Conservation (phyloP, 2,888 invertebrate species). For the Phragmatobia fuliginosa region DNA sequence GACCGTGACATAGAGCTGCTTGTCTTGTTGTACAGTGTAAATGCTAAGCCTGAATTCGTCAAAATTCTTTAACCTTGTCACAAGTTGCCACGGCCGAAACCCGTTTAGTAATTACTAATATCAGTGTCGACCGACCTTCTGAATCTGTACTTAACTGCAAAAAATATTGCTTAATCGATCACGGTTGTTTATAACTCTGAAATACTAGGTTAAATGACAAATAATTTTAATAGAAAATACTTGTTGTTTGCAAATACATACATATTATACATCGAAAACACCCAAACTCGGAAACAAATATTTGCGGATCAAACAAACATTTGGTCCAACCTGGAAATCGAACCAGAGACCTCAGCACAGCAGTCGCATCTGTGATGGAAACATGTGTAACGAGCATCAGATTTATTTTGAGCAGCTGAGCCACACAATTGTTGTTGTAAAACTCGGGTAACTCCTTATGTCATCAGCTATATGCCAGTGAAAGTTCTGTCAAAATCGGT, state of each 20-base stretch:
- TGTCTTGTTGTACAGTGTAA: slow-evolving; percentile 30
- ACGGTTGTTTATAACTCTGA: slow-evolving; percentile 33
- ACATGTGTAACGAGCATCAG: slow-evolving; percentile 1
- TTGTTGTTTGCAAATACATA: too few species aligned
- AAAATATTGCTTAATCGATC: slow-evolving; percentile 51
- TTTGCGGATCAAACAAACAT: too few species aligned
- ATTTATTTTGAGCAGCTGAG: too few species aligned
- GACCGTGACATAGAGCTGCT: background rate
- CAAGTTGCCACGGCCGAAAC: slow-evolving; percentile 53
- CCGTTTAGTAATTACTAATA: slow-evolving; percentile 65
- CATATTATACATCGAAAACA: too few species aligned
- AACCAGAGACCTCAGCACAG: too few species aligned
- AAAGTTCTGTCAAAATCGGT: too few species aligned
- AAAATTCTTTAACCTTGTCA: slow-evolving; percentile 62
- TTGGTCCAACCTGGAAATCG: too few species aligned
- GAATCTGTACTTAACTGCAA: slow-evolving; percentile 44
- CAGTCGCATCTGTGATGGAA: slow-evolving; percentile 11
- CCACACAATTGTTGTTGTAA: too few species aligned
- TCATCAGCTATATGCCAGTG: too few species aligned
- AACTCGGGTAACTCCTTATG: too few species aligned
- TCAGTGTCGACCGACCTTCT: slow-evolving; percentile 51
- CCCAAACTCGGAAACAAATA: too few species aligned
- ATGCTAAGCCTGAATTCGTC: slow-evolving; percentile 62
- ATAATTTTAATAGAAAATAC: slow-evolving; percentile 37
- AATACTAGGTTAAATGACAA: slow-evolving; percentile 36